Evolutionary conservation across 2,888 invertebrate genomes (phyloP), one percentile per base, ranked within the genome.

Genomic region (Octonoba sinensis): DNA sequence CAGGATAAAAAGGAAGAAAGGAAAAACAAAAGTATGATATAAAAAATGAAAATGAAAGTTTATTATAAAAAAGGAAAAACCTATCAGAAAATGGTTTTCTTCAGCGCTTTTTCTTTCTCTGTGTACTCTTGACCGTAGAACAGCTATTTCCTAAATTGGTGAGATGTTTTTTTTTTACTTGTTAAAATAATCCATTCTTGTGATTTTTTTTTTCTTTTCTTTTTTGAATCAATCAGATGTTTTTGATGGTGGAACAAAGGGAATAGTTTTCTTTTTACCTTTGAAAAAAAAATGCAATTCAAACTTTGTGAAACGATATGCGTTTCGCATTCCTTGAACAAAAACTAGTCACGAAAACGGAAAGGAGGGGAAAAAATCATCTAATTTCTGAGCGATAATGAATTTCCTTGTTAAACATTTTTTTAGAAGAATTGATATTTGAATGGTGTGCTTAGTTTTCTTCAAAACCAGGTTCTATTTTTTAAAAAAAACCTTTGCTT

Each of bases 61-160:
- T 46, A 73, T 67, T 73, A 62, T 49, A 67, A 73, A 65, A 15
- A 44, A 62, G 20, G 15, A 49, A 22, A 75, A 54, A 67, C 36
- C 24, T 24, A 66, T 65, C 46, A 66, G 56, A 46, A 57, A 46
- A 56, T 36, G 46, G 22, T 59, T 62, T 54, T 69, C 44, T 69
- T 27, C 51, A 12, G 16, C 8, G n/a, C 16, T 27, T 47, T 44
- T 11, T 65, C 20, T 27, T 65, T 54, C 18, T 56, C 22, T 57
- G 13, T 57, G 18, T 20, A 67, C 51, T 51, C 54, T 66, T 51
- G 65, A 60, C 66, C 54, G 22, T 79, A 71, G 72, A 79, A 73
- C 73, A 67, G 79, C 79, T 79, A 79, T 79, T 79, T 79, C 60
- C 79, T 15, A 79, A 79, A 79, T 79, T 79, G 79, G 79, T 79